Evolutionary conservation across 2,113 vertebrate species (phyloP), one percentile per base, ranked within the genome.

Genomic region (Hippocampus mohnikei): DNA sequence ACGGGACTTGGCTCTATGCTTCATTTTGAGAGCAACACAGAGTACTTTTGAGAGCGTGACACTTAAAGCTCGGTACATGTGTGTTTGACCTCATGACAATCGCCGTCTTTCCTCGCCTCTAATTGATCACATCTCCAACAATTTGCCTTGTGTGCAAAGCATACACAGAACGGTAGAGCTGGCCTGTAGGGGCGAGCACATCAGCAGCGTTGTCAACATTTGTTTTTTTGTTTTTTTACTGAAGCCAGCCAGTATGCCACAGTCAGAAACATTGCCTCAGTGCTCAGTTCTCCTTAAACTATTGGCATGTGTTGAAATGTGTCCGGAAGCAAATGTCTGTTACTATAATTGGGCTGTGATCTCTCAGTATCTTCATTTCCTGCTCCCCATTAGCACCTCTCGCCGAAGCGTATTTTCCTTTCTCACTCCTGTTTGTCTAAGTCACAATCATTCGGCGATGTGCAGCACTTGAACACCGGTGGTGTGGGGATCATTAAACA

Each of bases 51-150:
- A 91, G 95, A 95, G 96, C 94, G 91, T 95, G 92, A 92, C 82
- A 90, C 89, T 89, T 91, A 95, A 86, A 92, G 95, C 96, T 95
- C 95, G 88, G 96, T 96, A 96, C 94, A 93, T 92, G 95, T 95
- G 94, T 95, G 95, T 92, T 94, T 96, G 96, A 96, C 95, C 96
- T 98, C 95, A 94, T 91, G 73, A 72, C 84, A 89, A 89, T 85
- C 80, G 83, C 91, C 95, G 79, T 92, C 52, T 23, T 55, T 23
- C 9, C 18, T 20, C 18, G 18, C 50, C 50, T 37, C 33, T 37
- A 44, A 44, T 44, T 10, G 10, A 44, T 12, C 13, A 10, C 42
- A 44, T 12, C 42, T 44, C 12, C 42, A 44, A 44, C 42, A 44
- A 44, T 44, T 44, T 44, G 10, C 12, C 42, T 44, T 12, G 13